Percentiles rank a stretch among this genome's conserved stretches.
phyloP scores from a whole-genome alignment of 2,888 invertebrate genomes.

The Caenorhabditis japonica region DNA sequence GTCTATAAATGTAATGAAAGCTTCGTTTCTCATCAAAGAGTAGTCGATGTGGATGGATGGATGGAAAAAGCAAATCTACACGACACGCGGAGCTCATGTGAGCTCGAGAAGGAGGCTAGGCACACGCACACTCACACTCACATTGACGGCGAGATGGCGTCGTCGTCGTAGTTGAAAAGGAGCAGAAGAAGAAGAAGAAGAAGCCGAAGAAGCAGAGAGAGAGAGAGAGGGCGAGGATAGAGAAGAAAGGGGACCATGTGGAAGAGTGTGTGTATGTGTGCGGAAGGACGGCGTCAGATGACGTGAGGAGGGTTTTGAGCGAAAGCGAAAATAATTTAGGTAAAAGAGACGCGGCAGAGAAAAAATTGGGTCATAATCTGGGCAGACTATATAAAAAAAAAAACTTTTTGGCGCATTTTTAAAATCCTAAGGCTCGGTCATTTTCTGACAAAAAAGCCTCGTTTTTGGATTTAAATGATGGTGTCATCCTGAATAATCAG shows the following conservation, averaged over 20 bases:
- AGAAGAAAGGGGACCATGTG: conserved; percentile 4
- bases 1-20: conserved; percentile 2
- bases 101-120: conserved; percentile 19
- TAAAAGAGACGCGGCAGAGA: not conserved
- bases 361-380: too few species aligned
- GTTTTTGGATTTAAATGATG: too few species aligned
- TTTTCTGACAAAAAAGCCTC: too few species aligned
- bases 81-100: conserved; percentile 12
- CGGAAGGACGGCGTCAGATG: not conserved
- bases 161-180: too few species aligned
- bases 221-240: too few species aligned
- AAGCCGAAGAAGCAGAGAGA: conserved; percentile 18
- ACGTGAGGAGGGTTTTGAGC: too few species aligned
- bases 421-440: too few species aligned
- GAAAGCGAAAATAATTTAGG: not conserved
- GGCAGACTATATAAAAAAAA: too few species aligned
- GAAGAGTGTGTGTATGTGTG: not conserved
- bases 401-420: too few species aligned
- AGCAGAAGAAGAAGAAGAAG: too few species aligned
- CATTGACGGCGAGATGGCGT: not conserved
- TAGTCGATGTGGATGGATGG: conserved; percentile 6
- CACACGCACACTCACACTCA: not conserved
- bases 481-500: too few species aligned
- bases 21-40: conserved; percentile 9
- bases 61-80: not conserved